Evolutionary conservation across 1,140 invertebrate genomes (phyloP).

Genomic region (Rhagoletis zephyria): DNA sequence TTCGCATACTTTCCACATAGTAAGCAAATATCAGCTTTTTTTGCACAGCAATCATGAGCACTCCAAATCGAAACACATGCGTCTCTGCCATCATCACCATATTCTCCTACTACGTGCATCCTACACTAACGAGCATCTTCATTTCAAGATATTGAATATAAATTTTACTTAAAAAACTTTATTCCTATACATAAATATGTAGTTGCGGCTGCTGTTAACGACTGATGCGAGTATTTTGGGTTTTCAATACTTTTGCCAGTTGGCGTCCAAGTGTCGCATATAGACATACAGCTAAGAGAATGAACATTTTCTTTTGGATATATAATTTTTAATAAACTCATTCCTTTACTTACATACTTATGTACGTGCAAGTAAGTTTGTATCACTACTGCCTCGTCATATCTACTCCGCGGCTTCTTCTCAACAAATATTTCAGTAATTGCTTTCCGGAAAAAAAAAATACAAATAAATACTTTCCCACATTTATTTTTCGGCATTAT

Average conservation of each 20-base stretch:
- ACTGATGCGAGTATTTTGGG: background rate
- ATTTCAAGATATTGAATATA: background rate
- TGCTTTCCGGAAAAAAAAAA: conserved; percentile 24
- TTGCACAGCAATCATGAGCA: too few species aligned
- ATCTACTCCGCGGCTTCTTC: background rate
- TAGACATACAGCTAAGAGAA: background rate
- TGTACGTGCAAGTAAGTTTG: background rate
- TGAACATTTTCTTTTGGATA: background rate
- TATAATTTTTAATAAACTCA: background rate
- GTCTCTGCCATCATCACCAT: background rate
- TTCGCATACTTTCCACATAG: conserved; percentile 2
- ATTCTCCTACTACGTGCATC: background rate
- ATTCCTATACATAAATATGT: too few species aligned
- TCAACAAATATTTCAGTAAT: conserved; percentile 15
- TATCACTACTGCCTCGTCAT: background rate
- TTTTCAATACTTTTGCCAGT: conserved; percentile 12
- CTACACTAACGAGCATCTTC: conserved; percentile 22
- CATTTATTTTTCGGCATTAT: background rate
- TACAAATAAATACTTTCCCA: background rate
- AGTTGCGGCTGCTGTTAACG: background rate
- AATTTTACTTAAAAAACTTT: conserved; percentile 23
- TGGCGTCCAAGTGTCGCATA: background rate
- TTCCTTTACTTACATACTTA: background rate
- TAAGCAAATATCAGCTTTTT: background rate
- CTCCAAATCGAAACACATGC: too few species aligned